These are phyloP conservation scores for Ptychodera flava DNA, from an alignment of 35 echinoderm and acorn worm species.

Conservation along the genomic window DNA sequence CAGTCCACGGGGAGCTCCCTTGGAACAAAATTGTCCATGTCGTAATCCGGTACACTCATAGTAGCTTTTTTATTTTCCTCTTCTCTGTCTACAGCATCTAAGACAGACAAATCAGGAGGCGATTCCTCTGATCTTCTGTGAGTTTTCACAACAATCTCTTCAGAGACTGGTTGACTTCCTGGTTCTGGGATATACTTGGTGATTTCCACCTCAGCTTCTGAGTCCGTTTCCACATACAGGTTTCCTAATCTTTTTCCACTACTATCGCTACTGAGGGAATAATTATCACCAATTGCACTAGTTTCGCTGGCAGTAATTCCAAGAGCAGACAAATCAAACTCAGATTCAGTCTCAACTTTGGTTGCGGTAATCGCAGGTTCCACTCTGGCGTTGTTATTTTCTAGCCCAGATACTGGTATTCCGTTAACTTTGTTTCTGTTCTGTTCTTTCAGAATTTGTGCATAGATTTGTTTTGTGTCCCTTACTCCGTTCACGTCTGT, in stretches of 20 bases:
- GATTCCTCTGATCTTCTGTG: slow-evolving; percentile 4
- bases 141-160: not conserved
- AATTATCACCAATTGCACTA: not conserved
- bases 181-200: not conserved
- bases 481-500: not conserved
- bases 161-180: not conserved
- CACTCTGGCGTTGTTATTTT: not conserved
- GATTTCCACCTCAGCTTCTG: not conserved
- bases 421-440: not conserved
- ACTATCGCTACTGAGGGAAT: not conserved
- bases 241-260: too few species aligned
- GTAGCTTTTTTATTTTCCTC: not conserved
- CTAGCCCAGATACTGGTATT: not conserved
- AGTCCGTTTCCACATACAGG: not conserved
- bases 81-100: not conserved
- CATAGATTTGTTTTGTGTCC: not conserved
- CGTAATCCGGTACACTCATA: not conserved
- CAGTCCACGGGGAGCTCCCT: slow-evolving; percentile 93
- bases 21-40: slow-evolving; percentile 5
- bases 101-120: slow-evolving; percentile 22
- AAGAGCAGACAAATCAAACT: not conserved
- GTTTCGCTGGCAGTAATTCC: not conserved
- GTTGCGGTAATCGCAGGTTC: not conserved
- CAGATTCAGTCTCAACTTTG: not conserved
- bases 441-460: not conserved